Evolutionary conservation across 2,113 vertebrate species (phyloP).

Genomic region (Catharus fuscescens): DNA sequence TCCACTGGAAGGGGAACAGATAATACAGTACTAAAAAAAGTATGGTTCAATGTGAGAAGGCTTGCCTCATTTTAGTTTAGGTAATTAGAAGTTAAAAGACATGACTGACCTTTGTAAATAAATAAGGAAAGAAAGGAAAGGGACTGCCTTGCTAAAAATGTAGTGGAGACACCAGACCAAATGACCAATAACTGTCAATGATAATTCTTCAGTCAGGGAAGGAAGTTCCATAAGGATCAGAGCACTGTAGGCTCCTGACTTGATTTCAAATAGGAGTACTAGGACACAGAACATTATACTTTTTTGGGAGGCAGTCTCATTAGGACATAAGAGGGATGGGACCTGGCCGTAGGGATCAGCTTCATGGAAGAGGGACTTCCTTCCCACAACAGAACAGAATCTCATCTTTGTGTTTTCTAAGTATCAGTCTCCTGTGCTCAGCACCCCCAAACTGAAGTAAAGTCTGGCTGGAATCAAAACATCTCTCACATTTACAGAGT

Average conservation of each 20-base stretch:
- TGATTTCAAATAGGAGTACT: not conserved
- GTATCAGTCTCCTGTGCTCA: not conserved
- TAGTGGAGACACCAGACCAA: not conserved
- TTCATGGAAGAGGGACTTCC: not conserved
- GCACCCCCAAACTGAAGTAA: not conserved
- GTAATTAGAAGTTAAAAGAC: not conserved
- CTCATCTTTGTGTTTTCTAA: not conserved
- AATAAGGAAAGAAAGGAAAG: not conserved
- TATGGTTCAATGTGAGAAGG: not conserved
- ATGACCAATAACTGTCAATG: not conserved
- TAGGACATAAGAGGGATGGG: not conserved
- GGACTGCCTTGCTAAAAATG: not conserved
- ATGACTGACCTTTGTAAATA: not conserved
- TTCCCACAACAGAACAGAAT: not conserved
- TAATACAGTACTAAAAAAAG: not conserved
- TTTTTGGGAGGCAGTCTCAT: not conserved
- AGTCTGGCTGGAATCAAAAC: not conserved
- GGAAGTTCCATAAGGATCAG: not conserved
- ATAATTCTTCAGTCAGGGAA: not conserved
- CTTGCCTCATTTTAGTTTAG: not conserved
- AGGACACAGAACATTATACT: not conserved
- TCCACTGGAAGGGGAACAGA: not conserved
- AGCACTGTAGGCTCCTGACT: not conserved
- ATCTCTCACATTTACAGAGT: not conserved
- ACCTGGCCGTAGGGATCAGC: not conserved